Conservation (phyloP, 2,797 vertebrate genomes). For the Parauchenoglanis punctatus region DNA sequence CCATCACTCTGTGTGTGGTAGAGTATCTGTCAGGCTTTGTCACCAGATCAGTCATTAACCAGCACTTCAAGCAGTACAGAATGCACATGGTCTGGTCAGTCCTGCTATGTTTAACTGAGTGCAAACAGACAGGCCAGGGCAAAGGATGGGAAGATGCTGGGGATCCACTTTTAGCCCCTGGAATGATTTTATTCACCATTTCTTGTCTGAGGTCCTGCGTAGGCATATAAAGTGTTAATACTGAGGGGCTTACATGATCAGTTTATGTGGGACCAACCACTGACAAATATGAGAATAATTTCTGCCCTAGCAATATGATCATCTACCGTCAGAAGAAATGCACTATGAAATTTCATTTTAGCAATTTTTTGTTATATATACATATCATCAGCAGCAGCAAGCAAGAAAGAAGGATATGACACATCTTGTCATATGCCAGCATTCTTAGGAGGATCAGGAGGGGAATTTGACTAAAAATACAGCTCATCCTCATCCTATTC, state of each 20-base stretch:
- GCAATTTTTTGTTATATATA: not conserved
- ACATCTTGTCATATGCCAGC: conserved; percentile 17
- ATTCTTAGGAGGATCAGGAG: conserved; percentile 31
- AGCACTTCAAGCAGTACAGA: conserved; percentile 65
- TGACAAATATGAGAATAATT: not conserved
- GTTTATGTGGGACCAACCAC: not conserved
- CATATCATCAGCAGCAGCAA: not conserved
- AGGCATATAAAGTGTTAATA: conserved; percentile 19
- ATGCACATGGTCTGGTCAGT: conserved; percentile 66
- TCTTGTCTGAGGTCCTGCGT: conserved; percentile 31
- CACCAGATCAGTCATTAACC: conserved; percentile 80
- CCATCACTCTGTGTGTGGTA: conserved; percentile 65
- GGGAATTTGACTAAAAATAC: conserved; percentile 62
- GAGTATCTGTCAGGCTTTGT: conserved; percentile 72
- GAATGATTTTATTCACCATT: conserved; percentile 46
- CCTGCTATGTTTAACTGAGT: conserved; percentile 72
- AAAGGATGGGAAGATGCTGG: conserved; percentile 45
- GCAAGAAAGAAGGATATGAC: conserved; percentile 18
- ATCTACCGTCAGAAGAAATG: not conserved
- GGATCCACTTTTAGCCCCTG: conserved; percentile 31
- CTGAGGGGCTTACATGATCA: not conserved
- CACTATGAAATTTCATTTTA: not conserved
- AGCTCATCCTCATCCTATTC: conserved; percentile 49
- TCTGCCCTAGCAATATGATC: not conserved
- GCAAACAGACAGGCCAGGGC: conserved; percentile 68